Evolutionary conservation across 2,888 invertebrate species (phyloP), one percentile per base, ranked within the genome.

Genomic region (Maniola hyperantus): DNA sequence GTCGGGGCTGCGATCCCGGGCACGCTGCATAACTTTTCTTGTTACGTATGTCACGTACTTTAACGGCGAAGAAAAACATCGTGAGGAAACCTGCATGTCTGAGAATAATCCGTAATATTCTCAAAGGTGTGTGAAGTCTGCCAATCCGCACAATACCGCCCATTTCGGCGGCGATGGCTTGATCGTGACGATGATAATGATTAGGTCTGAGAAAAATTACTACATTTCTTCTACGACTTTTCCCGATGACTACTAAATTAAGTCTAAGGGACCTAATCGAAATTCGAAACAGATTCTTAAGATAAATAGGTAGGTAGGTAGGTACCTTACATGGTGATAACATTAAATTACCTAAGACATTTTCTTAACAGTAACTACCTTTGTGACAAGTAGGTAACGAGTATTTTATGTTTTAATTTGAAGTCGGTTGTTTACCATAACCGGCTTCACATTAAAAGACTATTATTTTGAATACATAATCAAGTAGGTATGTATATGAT

Each of bases 391-490:
- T 11, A 39, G 2, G 13, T 13, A n/a, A 44, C 44, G 44, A 44
- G 5, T 6, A n/a, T n/a, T 13, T n/a, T 13, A 44, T n/a, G n/a
- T 44, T 13, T 53, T 53, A 36, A 8, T 15, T 54, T 11, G 10
- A 55, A 36, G 5, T 2, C 6, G 18, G 11, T 20, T 6, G 18
- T 36, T n/a, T n/a, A n/a, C n/a, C n/a, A n/a, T n/a, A n/a, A n/a
- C n/a, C n/a, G n/a, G n/a, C n/a, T n/a, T n/a, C n/a, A n/a, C n/a
- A n/a, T n/a, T n/a, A n/a, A n/a, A 36, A 1, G 15, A 20, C 42
- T 20, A 20, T 57, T 13, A 10, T 39, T 20, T 57, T 42, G 42
- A 48, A 34, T 15, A 59, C 10, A 46, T 58, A n/a, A 57, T 42
- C 48, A 36, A 15, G 15, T 1, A 50, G 10, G 11, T 10, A 26